Evolutionary conservation across 2,113 vertebrate species (phyloP).

Genomic region (Pogona vitticeps): DNA sequence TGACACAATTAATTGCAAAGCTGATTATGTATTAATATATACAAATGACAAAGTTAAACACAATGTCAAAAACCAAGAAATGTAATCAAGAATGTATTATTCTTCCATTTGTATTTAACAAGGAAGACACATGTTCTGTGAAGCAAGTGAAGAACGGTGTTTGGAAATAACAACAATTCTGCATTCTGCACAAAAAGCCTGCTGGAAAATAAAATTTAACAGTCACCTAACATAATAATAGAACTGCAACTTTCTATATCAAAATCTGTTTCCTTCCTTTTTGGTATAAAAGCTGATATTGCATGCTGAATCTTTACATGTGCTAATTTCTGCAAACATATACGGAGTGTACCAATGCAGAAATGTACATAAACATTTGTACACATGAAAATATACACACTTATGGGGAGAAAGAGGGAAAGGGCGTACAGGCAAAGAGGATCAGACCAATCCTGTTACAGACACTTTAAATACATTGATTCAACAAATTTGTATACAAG

Average conservation of each 20-base stretch:
- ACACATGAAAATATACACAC: constrained; percentile 21
- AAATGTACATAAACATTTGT: neutral
- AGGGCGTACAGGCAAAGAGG: neutral
- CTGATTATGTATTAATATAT: constrained; percentile 77
- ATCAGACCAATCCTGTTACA: constrained; percentile 29
- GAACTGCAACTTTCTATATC: constrained; percentile 52
- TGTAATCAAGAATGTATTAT: constrained; percentile 74
- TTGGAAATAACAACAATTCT: constrained; percentile 29
- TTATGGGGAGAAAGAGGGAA: neutral
- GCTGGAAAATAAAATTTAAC: neutral
- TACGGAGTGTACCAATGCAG: neutral
- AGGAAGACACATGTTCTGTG: constrained; percentile 64
- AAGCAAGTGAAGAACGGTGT: constrained; percentile 53
- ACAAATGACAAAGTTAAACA: constrained; percentile 76
- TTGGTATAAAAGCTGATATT: neutral
- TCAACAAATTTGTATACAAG: constrained; percentile 1
- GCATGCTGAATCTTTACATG: neutral
- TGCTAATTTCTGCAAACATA: neutral
- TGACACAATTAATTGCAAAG: constrained; percentile 75
- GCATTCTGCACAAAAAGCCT: neutral
- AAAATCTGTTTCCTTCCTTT: constrained; percentile 33
- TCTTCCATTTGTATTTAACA: constrained; percentile 70
- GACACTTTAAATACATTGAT: constrained; percentile 15
- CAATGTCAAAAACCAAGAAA: constrained; percentile 76
- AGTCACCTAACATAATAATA: constrained; percentile 48